Percentiles rank a stretch among this genome's conserved stretches.
These are phyloP conservation scores for Apis mellifera DNA, from an alignment of 1,140 invertebrate species.

Conservation along the genomic window DNA sequence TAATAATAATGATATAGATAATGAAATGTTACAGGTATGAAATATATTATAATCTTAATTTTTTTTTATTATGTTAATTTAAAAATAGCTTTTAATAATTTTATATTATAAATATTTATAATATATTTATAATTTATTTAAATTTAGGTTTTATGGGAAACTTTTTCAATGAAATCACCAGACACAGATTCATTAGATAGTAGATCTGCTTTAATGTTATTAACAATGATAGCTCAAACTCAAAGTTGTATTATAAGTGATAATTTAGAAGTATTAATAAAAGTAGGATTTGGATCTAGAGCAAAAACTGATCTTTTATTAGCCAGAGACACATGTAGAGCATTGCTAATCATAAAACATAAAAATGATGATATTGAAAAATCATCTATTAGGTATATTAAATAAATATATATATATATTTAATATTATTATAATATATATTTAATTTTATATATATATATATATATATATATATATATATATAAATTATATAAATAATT, in stretches of 20 bases:
- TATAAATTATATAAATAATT: constrained; percentile 27
- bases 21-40: constrained; percentile 77
- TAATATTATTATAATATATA: no score
- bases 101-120: no score
- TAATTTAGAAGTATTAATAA: constrained; percentile 84
- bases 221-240: constrained; percentile 87
- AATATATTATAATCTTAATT: background rate
- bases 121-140: constrained; percentile 63
- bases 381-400: constrained; percentile 63
- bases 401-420: background rate
- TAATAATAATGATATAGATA: constrained; percentile 83
- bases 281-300: constrained; percentile 82
- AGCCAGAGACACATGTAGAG: constrained; percentile 83
- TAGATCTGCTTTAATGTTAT: constrained; percentile 86
- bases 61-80: no score
- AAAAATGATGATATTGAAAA: constrained; percentile 66
- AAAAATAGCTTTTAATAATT: no score
- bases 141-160: constrained; percentile 91
- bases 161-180: constrained; percentile 89
- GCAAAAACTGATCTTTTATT: constrained; percentile 82
- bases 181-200: constrained; percentile 86
- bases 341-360: constrained; percentile 81
- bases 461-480: background rate
- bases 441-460: background rate
- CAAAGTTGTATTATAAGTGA: constrained; percentile 82